phyloP scores from a whole-genome alignment of 2,113 vertebrate species.

The Anguilla rostrata region DNA sequence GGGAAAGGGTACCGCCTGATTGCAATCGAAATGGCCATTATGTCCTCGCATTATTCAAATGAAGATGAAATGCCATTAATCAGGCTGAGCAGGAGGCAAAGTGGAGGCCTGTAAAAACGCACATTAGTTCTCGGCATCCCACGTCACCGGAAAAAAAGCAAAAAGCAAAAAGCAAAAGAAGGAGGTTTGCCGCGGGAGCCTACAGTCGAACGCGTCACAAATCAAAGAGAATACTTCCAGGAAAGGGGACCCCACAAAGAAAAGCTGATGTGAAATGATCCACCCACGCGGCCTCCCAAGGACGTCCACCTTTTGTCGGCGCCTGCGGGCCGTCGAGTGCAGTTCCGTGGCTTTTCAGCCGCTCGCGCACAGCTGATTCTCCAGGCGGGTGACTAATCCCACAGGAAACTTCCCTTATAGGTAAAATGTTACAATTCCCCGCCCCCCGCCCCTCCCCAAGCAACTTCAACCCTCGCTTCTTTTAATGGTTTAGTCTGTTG shows the following conservation, averaged over 20 bases:
- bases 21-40: constrained; percentile 1
- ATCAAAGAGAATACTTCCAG: constrained; percentile 15
- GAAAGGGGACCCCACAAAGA: constrained; percentile 29
- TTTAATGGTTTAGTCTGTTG: too few relatives aligned
- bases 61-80: background rate
- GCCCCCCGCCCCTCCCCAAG: too few relatives aligned
- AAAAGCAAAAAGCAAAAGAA: background rate
- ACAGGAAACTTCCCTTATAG: background rate
- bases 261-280: constrained; percentile 9
- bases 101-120: background rate
- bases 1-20: background rate
- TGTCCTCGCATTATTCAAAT: background rate
- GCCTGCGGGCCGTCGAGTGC: constrained; percentile 17
- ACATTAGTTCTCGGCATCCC: constrained; percentile 9
- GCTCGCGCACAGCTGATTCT: background rate
- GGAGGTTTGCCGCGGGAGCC: background rate
- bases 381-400: background rate
- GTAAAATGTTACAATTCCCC: background rate
- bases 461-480: too few relatives aligned
- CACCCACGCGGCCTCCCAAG: constrained; percentile 31
- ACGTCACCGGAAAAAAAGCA: background rate
- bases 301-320: constrained; percentile 26
- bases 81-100: background rate
- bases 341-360: background rate
- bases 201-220: background rate